A percentile compares a stretch with the other conserved stretches of the same genome.
Conservation (phyloP, 2,113 vertebrate species). For the Hucho hucho region DNA sequence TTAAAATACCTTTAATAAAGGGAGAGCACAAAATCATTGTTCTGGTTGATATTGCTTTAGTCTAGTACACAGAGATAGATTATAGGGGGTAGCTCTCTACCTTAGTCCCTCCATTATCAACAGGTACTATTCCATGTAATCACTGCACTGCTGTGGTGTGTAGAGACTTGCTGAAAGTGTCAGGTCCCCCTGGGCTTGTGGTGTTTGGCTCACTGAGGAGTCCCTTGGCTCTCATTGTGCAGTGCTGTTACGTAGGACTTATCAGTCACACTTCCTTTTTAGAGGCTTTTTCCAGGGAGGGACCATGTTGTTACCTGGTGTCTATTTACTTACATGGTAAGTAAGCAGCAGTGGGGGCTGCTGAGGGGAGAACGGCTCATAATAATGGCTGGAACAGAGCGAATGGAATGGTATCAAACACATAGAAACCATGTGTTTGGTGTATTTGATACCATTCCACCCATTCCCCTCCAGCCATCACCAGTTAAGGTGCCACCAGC, state of each 20-base stretch:
- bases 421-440: too few relatives aligned
- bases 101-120: background rate
- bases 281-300: background rate
- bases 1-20: background rate
- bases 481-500: too few relatives aligned
- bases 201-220: background rate
- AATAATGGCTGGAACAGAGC: too few relatives aligned
- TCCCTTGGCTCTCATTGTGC: background rate
- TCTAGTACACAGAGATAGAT: background rate
- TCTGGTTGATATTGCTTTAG: background rate
- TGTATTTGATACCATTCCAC: too few relatives aligned
- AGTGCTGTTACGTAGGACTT: background rate
- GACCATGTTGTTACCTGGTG: background rate
- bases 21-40: background rate
- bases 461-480: too few relatives aligned
- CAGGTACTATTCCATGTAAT: background rate
- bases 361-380: too few relatives aligned
- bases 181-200: background rate
- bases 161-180: background rate
- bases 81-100: too few relatives aligned
- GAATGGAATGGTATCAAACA: too few relatives aligned
- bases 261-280: background rate
- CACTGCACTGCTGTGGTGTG: background rate
- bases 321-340: background rate
- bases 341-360: too few relatives aligned